Conservation (phyloP, 1,140 invertebrate genomes). For the Lerema accius region DNA sequence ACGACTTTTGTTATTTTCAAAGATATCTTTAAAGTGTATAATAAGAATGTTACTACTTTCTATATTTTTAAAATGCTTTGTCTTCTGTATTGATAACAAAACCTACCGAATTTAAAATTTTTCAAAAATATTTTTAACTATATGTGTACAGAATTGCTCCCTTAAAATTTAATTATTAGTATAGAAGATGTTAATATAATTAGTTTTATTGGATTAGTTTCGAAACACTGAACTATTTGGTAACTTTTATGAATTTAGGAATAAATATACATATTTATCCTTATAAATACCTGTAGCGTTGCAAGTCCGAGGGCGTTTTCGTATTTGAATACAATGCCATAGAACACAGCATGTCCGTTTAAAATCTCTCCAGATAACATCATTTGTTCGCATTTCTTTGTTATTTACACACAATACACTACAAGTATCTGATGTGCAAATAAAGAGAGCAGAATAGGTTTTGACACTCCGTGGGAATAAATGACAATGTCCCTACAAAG, state of each 20-base stretch:
- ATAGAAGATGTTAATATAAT: no score
- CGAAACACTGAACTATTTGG: neutral
- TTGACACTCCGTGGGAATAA: conserved; percentile 70
- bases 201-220: no score
- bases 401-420: conserved; percentile 70
- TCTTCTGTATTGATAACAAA: no score
- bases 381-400: conserved; percentile 50
- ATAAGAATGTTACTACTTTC: no score
- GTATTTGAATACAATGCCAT: conserved; percentile 70
- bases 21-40: no score
- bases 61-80: no score
- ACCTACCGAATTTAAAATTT: no score
- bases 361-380: conserved; percentile 60
- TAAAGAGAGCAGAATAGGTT: conserved; percentile 57
- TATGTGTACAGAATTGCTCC: no score
- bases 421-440: conserved; percentile 50
- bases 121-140: no score
- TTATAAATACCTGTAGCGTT: no score
- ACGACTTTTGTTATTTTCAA: no score
- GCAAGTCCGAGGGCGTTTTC: conserved; percentile 38
- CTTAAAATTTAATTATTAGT: no score
- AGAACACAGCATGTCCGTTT: conserved; percentile 47
- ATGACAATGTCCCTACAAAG: conserved; percentile 12
- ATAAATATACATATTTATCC: neutral
- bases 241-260: conserved; percentile 10